Conservation (phyloP, 2,113 vertebrate genomes). For the Thoracochromis brauschi region DNA sequence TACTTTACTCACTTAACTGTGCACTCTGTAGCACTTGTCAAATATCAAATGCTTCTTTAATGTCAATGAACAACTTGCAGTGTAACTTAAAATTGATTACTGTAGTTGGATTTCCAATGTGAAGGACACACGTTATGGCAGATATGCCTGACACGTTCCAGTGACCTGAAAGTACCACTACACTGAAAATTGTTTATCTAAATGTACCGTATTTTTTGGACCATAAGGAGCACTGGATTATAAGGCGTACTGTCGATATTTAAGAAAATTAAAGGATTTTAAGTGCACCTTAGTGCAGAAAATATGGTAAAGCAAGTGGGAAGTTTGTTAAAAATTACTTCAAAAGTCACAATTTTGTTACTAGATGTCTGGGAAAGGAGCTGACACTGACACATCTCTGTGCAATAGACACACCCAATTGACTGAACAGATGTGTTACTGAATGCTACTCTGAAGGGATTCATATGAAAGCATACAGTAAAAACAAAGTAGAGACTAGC, state of each 20-base stretch:
- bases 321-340: background rate
- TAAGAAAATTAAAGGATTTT: background rate
- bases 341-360: background rate
- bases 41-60: background rate
- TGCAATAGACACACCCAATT: background rate
- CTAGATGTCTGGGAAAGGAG: background rate
- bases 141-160: background rate
- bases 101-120: background rate
- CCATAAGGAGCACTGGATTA: rapidly evolving
- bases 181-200: background rate
- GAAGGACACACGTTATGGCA: background rate
- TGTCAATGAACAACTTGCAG: background rate
- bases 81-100: background rate
- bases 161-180: background rate
- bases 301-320: background rate
- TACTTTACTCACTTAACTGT: background rate
- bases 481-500: background rate
- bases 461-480: background rate
- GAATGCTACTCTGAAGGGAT: background rate
- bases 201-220: background rate
- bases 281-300: background rate
- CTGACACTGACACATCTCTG: background rate
- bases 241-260: background rate
- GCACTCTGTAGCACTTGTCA: background rate
- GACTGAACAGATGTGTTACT: background rate